Conservation (phyloP, 2,797 vertebrate species). For the Melanotaenia trifasciata region DNA sequence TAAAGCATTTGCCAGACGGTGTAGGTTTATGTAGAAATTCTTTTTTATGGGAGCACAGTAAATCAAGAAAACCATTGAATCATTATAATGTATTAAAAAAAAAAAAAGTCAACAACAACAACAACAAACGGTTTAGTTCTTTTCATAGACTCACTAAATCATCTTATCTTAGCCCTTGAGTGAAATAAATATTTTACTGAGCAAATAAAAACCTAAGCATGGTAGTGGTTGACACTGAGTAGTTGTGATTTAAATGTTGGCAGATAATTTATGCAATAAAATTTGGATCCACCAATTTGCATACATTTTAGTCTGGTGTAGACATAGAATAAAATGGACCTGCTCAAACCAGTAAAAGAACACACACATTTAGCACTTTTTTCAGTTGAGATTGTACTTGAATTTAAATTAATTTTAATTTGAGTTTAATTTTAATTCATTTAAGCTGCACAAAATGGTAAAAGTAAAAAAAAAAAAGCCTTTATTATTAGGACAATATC, state of each 20-base stretch:
- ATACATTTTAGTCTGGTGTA: not conserved
- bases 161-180: not conserved
- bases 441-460: no score
- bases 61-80: not conserved
- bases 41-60: not conserved
- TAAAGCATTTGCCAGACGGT: not conserved
- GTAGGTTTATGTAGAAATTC: not conserved
- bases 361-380: not conserved
- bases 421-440: no score
- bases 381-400: not conserved
- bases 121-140: not conserved
- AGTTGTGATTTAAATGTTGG: not conserved
- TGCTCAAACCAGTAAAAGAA: not conserved
- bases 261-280: not conserved
- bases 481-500: no score
- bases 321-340: not conserved
- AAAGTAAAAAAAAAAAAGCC: no score
- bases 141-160: not conserved
- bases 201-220: not conserved
- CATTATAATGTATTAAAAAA: not conserved
- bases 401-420: no score
- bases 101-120: no score
- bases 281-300: not conserved
- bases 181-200: not conserved
- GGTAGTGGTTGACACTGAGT: not conserved